A percentile compares a stretch with the other conserved stretches of the same genome.
phyloP scores from a whole-genome alignment of 2,113 vertebrate genomes.

The Rhinolophus ferrumequinum region DNA sequence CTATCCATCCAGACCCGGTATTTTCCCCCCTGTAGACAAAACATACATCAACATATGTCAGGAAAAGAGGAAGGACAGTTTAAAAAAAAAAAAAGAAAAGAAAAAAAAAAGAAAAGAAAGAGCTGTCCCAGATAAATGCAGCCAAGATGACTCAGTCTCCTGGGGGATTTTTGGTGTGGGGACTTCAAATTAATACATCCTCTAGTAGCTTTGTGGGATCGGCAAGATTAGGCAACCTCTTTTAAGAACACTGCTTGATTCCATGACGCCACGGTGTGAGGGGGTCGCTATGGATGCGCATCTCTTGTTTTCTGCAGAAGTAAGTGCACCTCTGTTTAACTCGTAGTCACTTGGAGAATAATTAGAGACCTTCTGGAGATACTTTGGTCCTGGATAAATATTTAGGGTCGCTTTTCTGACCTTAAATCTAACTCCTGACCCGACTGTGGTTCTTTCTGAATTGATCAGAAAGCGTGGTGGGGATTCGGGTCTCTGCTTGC shows the following conservation, averaged over 20 bases:
- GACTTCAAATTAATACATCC: not conserved
- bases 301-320: not conserved
- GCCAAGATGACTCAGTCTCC: slow-evolving; percentile 25
- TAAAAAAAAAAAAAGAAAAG: no score
- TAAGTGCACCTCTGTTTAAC: not conserved
- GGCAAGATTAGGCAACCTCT: not conserved
- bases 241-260: not conserved
- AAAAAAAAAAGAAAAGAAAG: not conserved
- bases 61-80: not conserved
- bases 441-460: not conserved
- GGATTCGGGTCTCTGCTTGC: not conserved
- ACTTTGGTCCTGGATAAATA: not conserved
- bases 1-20: not conserved
- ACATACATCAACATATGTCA: not conserved
- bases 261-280: not conserved
- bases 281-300: not conserved
- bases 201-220: not conserved
- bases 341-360: not conserved
- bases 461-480: not conserved
- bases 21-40: not conserved
- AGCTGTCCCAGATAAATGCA: not conserved
- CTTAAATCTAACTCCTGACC: not conserved
- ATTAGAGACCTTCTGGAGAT: not conserved
- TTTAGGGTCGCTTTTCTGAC: not conserved
- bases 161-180: not conserved